Conservation (phyloP, 2,888 invertebrate genomes). For the Stegophylla sp. region DNA sequence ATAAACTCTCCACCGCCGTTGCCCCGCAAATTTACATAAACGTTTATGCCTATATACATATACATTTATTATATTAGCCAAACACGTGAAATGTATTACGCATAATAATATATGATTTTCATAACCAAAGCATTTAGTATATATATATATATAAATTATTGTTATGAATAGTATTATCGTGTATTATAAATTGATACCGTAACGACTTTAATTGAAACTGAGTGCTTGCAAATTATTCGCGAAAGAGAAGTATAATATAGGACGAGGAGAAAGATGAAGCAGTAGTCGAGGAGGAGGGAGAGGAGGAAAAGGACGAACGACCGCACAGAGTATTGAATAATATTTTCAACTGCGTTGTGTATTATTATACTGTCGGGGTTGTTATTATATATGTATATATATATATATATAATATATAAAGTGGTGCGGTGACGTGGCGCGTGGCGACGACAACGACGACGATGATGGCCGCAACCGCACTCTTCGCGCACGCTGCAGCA, state of each 20-base stretch:
- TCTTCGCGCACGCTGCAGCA: no score
- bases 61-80: conserved; percentile 18
- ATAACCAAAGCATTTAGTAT: background rate
- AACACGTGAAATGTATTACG: conserved; percentile 45
- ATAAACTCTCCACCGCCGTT: conserved; percentile 33
- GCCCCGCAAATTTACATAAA: conserved; percentile 47
- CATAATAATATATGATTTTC: conserved; percentile 36
- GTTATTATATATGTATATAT: background rate
- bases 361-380: background rate
- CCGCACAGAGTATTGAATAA: background rate
- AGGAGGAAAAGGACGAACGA: background rate
- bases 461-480: background rate
- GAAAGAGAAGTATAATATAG: background rate
- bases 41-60: conserved; percentile 21
- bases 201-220: conserved; percentile 54
- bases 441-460: conserved; percentile 20
- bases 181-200: conserved; percentile 52
- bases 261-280: background rate
- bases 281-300: background rate
- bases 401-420: background rate
- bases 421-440: conserved; percentile 24
- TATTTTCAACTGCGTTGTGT: background rate
- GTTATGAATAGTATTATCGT: conserved; percentile 30
- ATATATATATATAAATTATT: background rate
- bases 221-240: conserved; percentile 29